Base-by-base conservation (phyloP, 1,140 invertebrate species). In the Amphibalanus amphitrite region DNA sequence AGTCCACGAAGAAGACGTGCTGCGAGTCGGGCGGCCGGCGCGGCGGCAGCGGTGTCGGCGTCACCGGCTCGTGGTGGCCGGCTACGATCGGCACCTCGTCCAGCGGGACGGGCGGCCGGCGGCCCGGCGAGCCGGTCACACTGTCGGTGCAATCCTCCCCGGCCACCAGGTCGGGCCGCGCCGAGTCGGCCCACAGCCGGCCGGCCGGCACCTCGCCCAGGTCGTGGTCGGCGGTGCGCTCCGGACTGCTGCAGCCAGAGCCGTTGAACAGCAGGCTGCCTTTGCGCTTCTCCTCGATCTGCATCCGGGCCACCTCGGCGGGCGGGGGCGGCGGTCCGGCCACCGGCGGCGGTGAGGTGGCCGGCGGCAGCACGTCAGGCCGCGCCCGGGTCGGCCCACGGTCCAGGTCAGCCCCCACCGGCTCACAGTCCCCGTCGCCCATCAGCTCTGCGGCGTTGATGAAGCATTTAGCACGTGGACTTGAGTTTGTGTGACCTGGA, bases 221-320 rank as follows among this genome's bases (percentile, higher is more conserved):
- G 10, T 59, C 47, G 47, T 1, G 47, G 47, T 20, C 10, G 23
- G 47, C 13, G 13, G 1, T 3, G 6, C 47, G 47, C 13, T 59
- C 47, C 47, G 47, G 47, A 13, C 13, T 13, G 47, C 47, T 23
- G 47, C 47, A 59, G 47, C 20, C 47, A 23, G 47, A 13, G 47
- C 47, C 47, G 47, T 59, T 59, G 47, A 59, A 59, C 47, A 59
- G 47, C 47, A 59, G 47, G 47, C 47, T 59, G 47, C 47, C 47
- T 20, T 59, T 59, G 47, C 10, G 47, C 17, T 59, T 59, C 47
- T 59, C 47, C 47, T 59, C 47, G 13, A 3, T 13, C 47, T 59
- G 47, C 47, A 59, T 8, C 10, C 47, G 47, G 1, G 47, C 47
- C 47, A 59, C 47, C 13, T 59, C 47, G 47, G 17, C 47, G 33